These are phyloP conservation scores for Oscheius sp. DNA, from an alignment of 2,888 invertebrate genomes.

Conservation along the genomic window DNA sequence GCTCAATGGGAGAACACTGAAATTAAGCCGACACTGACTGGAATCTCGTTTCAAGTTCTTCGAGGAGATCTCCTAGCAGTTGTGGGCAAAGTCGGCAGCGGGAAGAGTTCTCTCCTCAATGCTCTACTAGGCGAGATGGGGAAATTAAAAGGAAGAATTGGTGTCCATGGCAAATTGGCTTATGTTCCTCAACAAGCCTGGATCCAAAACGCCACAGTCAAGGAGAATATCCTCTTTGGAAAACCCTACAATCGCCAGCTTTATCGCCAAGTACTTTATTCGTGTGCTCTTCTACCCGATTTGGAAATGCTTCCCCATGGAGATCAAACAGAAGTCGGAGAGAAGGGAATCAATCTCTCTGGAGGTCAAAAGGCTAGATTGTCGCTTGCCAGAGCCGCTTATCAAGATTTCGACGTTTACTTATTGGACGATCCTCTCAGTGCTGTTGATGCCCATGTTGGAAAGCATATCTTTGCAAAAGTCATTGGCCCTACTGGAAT, in stretches of 20 bases:
- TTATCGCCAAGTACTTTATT: slow-evolving; percentile 62
- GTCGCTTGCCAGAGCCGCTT: slow-evolving; percentile 76
- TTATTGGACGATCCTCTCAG: slow-evolving; percentile 92
- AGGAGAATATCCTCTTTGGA: slow-evolving; percentile 88
- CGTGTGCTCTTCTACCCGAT: slow-evolving; percentile 89
- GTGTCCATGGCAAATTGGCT: slow-evolving; percentile 76
- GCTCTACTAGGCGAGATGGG: slow-evolving; percentile 74
- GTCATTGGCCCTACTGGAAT: slow-evolving; percentile 82
- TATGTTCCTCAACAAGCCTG: slow-evolving; percentile 91
- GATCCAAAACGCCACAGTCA: slow-evolving; percentile 74
- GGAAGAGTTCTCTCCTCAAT: slow-evolving; percentile 83
- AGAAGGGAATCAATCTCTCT: slow-evolving; percentile 89
- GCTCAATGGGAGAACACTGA: slow-evolving; percentile 51
- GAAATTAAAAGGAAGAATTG: slow-evolving; percentile 55
- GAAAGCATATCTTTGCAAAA: slow-evolving; percentile 88
- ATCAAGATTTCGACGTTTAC: slow-evolving; percentile 78
- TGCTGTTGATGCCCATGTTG: slow-evolving; percentile 96
- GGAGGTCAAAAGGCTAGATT: slow-evolving; percentile 91
- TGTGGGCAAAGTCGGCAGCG: slow-evolving; percentile 87
- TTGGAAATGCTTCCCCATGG: slow-evolving; percentile 89
- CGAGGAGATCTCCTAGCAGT: slow-evolving; percentile 82
- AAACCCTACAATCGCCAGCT: slow-evolving; percentile 49
- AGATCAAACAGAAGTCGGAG: slow-evolving; percentile 96
- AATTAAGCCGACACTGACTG: slow-evolving; percentile 23
- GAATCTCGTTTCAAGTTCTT: slow-evolving; percentile 79